phyloP scores from a whole-genome alignment of 2,888 invertebrate species.

The Cyrtodaria siliqua region DNA sequence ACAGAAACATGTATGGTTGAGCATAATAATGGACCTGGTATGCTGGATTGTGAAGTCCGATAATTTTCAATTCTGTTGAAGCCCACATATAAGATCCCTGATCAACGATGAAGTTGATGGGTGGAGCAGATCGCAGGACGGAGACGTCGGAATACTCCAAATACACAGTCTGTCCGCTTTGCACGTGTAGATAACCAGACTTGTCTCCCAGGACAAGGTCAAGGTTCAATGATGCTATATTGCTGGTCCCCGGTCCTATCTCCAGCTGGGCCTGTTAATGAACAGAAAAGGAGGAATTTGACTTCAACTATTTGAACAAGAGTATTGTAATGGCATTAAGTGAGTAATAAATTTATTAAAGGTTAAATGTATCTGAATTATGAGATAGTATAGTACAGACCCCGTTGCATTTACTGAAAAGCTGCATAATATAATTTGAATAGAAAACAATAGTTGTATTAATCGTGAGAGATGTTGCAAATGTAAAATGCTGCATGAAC shows the following conservation, averaged over 20 bases:
- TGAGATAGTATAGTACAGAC: too few species aligned
- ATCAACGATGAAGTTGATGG: conserved; percentile 71
- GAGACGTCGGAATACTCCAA: conserved; percentile 67
- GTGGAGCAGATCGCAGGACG: conserved; percentile 68
- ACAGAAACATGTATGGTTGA: too few species aligned
- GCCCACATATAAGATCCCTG: conserved; percentile 66
- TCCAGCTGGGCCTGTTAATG: conserved; percentile 71
- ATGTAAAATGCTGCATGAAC: too few species aligned
- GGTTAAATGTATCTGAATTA: too few species aligned
- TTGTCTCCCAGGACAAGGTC: conserved; percentile 71
- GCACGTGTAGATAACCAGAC: conserved; percentile 67
- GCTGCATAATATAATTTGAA: too few species aligned
- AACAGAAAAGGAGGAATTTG: too few species aligned
- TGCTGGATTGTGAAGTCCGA: conserved; percentile 66
- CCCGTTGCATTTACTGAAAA: too few species aligned
- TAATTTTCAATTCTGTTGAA: conserved; percentile 68
- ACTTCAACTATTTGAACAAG: too few species aligned
- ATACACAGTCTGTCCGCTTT: conserved; percentile 62
- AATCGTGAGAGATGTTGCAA: too few species aligned
- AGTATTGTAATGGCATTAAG: too few species aligned
- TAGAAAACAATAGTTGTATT: too few species aligned
- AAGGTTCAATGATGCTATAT: conserved; percentile 63
- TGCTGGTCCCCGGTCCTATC: conserved; percentile 48
- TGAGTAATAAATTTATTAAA: too few species aligned
- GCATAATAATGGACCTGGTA: conserved; percentile 53